Conservation (phyloP, 1,140 invertebrate genomes). For the Ooceraea biroi region DNA sequence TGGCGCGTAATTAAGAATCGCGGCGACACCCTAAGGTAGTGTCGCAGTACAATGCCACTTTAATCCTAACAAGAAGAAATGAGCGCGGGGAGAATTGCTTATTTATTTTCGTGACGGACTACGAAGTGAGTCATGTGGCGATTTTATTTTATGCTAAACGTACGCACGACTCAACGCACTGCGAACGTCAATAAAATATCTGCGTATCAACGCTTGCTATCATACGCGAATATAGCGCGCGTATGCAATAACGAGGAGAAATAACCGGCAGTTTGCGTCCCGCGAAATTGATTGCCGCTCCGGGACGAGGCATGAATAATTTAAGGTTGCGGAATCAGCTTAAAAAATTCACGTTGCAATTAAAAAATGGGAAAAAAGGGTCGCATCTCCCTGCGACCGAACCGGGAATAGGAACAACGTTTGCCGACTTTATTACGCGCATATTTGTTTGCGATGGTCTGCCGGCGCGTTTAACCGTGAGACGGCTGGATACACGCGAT, state of each 20-base stretch:
- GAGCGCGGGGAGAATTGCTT: background rate
- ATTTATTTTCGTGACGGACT: slow-evolving; percentile 15
- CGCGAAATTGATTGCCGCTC: slow-evolving; percentile 29
- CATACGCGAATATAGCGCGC: slow-evolving; percentile 47
- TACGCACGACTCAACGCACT: background rate
- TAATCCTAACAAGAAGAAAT: background rate
- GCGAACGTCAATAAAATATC: slow-evolving; percentile 55
- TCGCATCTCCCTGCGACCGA: slow-evolving; percentile 13
- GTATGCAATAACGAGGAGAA: slow-evolving; percentile 50
- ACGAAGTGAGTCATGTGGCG: background rate
- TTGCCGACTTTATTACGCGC: slow-evolving; percentile 61
- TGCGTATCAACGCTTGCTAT: slow-evolving; percentile 56
- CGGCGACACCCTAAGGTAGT: background rate
- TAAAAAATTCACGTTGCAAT: slow-evolving; percentile 64
- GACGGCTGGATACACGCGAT: slow-evolving; percentile 15
- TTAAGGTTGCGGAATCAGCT: slow-evolving; percentile 48
- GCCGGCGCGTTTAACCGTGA: slow-evolving; percentile 61
- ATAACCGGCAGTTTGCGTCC: slow-evolving; percentile 44
- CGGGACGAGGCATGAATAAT: slow-evolving; percentile 47
- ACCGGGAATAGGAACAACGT: slow-evolving; percentile 15
- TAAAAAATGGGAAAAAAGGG: slow-evolving; percentile 28
- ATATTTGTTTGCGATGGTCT: slow-evolving; percentile 62
- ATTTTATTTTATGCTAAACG: slow-evolving; percentile 52
- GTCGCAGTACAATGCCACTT: background rate
- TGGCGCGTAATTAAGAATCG: slow-evolving; percentile 40